Base-by-base conservation (phyloP, 30 jellyfish, hydroid and myxozoan species). In the Morbakka virulenta region DNA sequence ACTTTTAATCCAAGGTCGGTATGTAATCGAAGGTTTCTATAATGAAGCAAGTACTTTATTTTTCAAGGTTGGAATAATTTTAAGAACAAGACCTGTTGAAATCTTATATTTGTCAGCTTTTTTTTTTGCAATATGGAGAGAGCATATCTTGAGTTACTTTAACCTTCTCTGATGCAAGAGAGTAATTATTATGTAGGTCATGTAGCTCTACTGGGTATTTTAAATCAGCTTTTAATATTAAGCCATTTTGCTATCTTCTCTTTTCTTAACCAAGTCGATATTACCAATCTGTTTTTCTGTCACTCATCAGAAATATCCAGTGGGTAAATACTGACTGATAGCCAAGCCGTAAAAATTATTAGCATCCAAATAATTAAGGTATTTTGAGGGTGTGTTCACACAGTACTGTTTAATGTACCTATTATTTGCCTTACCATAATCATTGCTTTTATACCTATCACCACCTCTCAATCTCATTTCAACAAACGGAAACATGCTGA, bases 271-370 rank as follows among this genome's bases (percentile, higher is more conserved):
- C 2, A 34, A 1, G 57, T 68, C 70, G 20, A 69, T 2, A 3
- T 53, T 50, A 14, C 25, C 34, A 32, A 79, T 0, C 80, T 79
- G 76, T 33, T 35, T 28, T 12, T 79, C 90, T 17, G 47, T 31
- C 75, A 77, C 20, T 87, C 87, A 77, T 53, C 68, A 62, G 36
- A 86, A 77, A 49, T 80, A 77, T 1, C 76, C 78, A 0, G 86
- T 69, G 61, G 96, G 95, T 31, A 86, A 69, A 3, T 61, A 29
- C 35, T 86, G 87, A 1, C 62, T 0, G 95, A 88, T 88, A 9
- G 96, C 96, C 95, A 93, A 88, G 2, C 94, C 94, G 64, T 83
- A 72, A 20, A 71, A 25, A 87, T 87, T 87, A 41, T 87, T 87
- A 33, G 95, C 95, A 66, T 87, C 95, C 35, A 66, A 69, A 32